A percentile compares a stretch with the other conserved stretches of the same genome.
These are phyloP conservation scores for Acronicta leporina DNA, from an alignment of 2,888 invertebrate genomes.

Conservation along the genomic window DNA sequence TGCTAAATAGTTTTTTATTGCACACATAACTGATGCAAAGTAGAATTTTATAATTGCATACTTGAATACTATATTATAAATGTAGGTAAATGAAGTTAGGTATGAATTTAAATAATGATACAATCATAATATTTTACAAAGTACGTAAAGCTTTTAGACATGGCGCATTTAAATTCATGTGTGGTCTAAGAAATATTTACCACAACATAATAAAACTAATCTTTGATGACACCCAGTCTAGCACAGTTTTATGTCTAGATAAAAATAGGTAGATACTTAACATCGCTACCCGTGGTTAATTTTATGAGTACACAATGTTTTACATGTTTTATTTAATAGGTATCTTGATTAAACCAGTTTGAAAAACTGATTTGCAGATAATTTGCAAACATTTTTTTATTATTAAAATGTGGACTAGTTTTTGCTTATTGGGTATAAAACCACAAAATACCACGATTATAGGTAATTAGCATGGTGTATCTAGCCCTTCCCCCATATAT, in stretches of 20 bases:
- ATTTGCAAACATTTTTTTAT: neutral
- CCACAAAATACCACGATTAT: too few relatives aligned
- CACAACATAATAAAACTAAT: neutral
- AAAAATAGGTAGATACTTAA: conserved; percentile 5
- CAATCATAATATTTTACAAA: neutral
- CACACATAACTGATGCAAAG: too few relatives aligned
- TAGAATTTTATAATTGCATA: too few relatives aligned
- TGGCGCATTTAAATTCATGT: conserved; percentile 3
- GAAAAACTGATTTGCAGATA: neutral
- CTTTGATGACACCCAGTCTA: conserved; percentile 6
- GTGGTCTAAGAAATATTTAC: conserved; percentile 11
- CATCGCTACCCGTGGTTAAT: conserved; percentile 15
- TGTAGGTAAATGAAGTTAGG: too few relatives aligned
- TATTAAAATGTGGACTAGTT: too few relatives aligned
- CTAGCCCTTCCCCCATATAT: too few relatives aligned
- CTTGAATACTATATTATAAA: too few relatives aligned
- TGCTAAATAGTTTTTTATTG: too few relatives aligned
- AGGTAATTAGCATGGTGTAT: too few relatives aligned
- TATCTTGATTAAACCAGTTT: conserved; percentile 19
- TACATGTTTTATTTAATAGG: conserved; percentile 1
- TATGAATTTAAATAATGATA: too few relatives aligned
- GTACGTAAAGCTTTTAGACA: neutral
- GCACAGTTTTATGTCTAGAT: conserved; percentile 25
- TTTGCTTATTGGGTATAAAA: too few relatives aligned
- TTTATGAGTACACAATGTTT: conserved; percentile 25